Evolutionary conservation across 2,888 invertebrate genomes (phyloP), one percentile per base, ranked within the genome.

Genomic region (Nomada fucata): DNA sequence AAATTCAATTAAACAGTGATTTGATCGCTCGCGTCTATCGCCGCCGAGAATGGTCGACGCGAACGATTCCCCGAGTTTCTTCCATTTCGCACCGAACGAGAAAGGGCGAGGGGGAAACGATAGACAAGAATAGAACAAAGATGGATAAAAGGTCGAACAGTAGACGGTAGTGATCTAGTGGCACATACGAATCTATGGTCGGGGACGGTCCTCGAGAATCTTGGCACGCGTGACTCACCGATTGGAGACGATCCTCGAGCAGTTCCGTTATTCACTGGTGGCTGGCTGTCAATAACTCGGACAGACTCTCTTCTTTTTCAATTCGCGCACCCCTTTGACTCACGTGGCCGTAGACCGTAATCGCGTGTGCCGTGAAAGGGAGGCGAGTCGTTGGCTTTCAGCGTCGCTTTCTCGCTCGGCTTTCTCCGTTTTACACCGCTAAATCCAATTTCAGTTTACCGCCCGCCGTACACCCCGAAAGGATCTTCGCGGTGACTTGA

Each of bases 391-490:
- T 75, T 76, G 84, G 53, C 70, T 86, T 76, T 76, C 82, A 72
- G 63, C 60, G 53, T 52, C 76, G 61, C 76, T 78, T 80, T 65
- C 63, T 42, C 60, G 59, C 63, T 42, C 74, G 71, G 69, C 72
- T 59, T 76, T 74, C 85, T 88, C 47, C 88, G 80, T 83, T 88
- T 88, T 86, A 85, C 83, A 82, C 67, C 71, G 77, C 82, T 78
- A 85, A 88, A 89, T 86, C 89, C 89, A 89, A 89, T 89, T 88
- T 88, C 89, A 85, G 68, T 63, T 83, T 86, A 81, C 85, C 82
- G 82, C 79, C 78, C 15, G 20, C 83, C 82, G 70, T 86, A 80
- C 79, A 86, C 79, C 71, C 83, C 20, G 29, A 73, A 72, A 82
- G 76, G 73, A 86, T 88, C 78, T 59, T 65, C 64, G 57, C 50